Percentiles rank a stretch among this genome's conserved stretches.
Evolutionary conservation across 2,113 vertebrate species (phyloP).

Genomic region (Hippocampus barbouri): DNA sequence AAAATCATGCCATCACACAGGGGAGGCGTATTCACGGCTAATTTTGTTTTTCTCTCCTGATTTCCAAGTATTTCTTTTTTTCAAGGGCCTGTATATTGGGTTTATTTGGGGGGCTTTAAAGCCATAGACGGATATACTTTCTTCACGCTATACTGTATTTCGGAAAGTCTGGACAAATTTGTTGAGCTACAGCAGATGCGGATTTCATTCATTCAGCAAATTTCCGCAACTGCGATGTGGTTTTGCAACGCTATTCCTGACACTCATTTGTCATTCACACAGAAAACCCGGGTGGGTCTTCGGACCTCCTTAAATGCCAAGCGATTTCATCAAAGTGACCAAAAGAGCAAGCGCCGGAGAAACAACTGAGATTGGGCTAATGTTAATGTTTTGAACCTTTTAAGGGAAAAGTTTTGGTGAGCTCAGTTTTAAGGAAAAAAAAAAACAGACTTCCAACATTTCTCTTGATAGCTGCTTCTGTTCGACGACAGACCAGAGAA

Average conservation of each 20-base stretch:
- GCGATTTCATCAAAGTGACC: conserved; percentile 51
- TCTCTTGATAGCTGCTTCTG: neutral
- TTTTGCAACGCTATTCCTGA: conserved; percentile 18
- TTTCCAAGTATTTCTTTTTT: conserved; percentile 1
- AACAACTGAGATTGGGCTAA: conserved; percentile 21
- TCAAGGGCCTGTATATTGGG: neutral
- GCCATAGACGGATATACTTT: too few species aligned
- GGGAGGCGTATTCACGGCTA: neutral
- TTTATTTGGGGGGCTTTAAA: neutral
- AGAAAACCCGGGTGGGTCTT: conserved; percentile 45
- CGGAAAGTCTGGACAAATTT: neutral
- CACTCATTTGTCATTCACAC: conserved; percentile 32
- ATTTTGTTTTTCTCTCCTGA: conserved; percentile 3
- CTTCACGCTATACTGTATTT: too few species aligned
- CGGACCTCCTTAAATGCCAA: conserved; percentile 43
- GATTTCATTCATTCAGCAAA: too few species aligned
- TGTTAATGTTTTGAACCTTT: conserved; percentile 11
- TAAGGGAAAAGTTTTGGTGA: conserved; percentile 7
- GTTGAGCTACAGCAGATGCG: too few species aligned
- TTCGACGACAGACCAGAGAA: conserved; percentile 12
- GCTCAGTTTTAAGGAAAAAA: conserved; percentile 6
- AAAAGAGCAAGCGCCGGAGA: conserved; percentile 15
- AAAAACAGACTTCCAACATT: neutral
- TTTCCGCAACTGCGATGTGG: too few species aligned
- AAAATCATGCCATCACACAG: conserved; percentile 35